Conservation (phyloP, 2,888 invertebrate species). For the Drosophila eohydei region DNA sequence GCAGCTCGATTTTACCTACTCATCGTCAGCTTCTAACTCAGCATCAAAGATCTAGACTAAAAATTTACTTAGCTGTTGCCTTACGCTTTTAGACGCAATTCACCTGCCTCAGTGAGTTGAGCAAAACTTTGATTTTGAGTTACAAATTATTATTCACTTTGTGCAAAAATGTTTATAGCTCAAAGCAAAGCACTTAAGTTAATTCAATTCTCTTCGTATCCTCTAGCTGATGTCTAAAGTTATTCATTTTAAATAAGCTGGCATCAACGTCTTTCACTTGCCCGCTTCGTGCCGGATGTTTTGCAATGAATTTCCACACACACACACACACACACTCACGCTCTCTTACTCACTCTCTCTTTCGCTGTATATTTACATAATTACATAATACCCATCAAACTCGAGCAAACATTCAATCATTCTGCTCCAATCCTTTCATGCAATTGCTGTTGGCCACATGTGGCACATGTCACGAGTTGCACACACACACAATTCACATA, state of each 20-base stretch:
- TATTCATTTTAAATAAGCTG: constrained; percentile 7
- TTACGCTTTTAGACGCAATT: background rate
- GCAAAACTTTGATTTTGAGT: background rate
- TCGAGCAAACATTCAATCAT: constrained; percentile 35
- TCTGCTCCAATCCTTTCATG: constrained; percentile 52
- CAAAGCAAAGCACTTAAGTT: background rate
- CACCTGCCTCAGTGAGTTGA: background rate
- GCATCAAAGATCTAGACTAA: background rate
- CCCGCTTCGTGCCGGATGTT: background rate
- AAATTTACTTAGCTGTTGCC: too few species aligned
- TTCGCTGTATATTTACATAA: constrained; percentile 7
- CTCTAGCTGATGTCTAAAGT: background rate
- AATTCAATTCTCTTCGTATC: background rate
- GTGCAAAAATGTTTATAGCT: background rate
- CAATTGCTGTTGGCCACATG: constrained; percentile 34
- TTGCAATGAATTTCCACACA: constrained; percentile 9
- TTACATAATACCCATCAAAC: constrained; percentile 39
- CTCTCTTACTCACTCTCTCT: background rate
- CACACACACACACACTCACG: background rate
- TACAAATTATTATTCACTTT: background rate
- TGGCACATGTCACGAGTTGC: constrained; percentile 51
- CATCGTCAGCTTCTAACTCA: background rate
- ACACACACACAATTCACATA: constrained; percentile 36
- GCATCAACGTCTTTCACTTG: background rate
- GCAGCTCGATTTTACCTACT: background rate